These are phyloP conservation scores for Liasis olivaceus DNA, from an alignment of 2,797 vertebrate species.

Conservation along the genomic window DNA sequence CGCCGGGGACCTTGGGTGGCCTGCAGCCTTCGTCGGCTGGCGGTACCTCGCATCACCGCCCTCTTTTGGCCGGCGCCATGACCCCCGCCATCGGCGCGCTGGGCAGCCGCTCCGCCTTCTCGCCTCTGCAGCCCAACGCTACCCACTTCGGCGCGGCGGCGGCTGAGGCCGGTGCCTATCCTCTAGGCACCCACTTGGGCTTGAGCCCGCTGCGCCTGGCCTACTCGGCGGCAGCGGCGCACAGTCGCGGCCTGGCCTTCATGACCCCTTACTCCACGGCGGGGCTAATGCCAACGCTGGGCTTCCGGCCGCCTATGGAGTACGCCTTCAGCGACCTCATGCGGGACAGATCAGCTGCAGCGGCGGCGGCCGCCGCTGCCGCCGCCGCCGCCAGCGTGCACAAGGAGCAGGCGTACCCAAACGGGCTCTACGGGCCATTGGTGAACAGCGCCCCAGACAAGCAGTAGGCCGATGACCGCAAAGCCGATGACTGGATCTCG, in stretches of 20 bases:
- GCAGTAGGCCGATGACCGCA: slow-evolving; percentile 75
- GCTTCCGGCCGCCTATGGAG: slow-evolving; percentile 97
- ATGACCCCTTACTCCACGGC: slow-evolving; percentile 97
- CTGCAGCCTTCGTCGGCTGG: slow-evolving; percentile 74
- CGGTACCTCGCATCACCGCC: slow-evolving; percentile 78
- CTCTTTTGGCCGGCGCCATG: slow-evolving; percentile 91
- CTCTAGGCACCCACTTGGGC: slow-evolving; percentile 90
- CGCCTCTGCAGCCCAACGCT: slow-evolving; percentile 92
- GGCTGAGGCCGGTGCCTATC: slow-evolving; percentile 85
- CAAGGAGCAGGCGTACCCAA: slow-evolving; percentile 90
- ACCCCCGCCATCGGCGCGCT: slow-evolving; percentile 83
- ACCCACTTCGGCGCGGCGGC: slow-evolving; percentile 86
- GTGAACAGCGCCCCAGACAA: slow-evolving; percentile 95
- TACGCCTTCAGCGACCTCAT: slow-evolving; percentile 98
- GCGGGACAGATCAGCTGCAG: slow-evolving; percentile 89
- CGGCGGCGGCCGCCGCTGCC: slow-evolving; percentile 21
- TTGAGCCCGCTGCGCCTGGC: slow-evolving; percentile 95
- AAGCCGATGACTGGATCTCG: background rate
- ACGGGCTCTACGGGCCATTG: slow-evolving; percentile 91
- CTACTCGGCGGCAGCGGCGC: slow-evolving; percentile 86
- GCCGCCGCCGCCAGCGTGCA: slow-evolving; percentile 71
- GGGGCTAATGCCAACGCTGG: slow-evolving; percentile 93
- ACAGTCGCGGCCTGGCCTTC: slow-evolving; percentile 96
- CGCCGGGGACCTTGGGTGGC: slow-evolving; percentile 70
- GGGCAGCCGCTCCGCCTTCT: slow-evolving; percentile 96